A percentile compares a stretch with the other conserved stretches of the same genome.
Conservation (phyloP, 2,113 vertebrate genomes). For the Alosa alosa region DNA sequence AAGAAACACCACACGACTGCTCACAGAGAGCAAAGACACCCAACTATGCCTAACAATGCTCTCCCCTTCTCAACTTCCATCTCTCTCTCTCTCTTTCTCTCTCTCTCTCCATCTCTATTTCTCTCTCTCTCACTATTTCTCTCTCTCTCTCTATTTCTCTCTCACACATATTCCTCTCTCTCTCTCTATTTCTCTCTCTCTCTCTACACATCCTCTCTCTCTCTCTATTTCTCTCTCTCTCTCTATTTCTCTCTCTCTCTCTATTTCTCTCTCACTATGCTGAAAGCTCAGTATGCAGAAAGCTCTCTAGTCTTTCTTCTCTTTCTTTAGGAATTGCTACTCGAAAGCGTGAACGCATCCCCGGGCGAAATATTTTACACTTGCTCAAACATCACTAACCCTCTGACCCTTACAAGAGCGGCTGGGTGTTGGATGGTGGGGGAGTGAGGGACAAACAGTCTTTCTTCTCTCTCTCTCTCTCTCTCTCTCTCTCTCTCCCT, state of each 20-base stretch:
- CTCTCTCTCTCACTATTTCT: not conserved
- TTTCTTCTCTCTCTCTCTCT: not conserved
- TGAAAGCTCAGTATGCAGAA: not conserved
- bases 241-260: not conserved
- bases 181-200: not conserved
- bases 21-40: not conserved
- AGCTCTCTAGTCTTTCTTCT: too few relatives aligned
- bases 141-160: not conserved
- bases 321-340: not conserved
- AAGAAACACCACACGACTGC: not conserved
- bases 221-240: conserved; percentile 7
- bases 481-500: not conserved
- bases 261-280: not conserved
- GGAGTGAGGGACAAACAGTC: not conserved
- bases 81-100: conserved; percentile 16
- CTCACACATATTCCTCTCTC: too few relatives aligned
- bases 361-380: conserved; percentile 5
- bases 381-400: not conserved
- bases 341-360: not conserved
- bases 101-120: not conserved
- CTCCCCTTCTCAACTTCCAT: not conserved
- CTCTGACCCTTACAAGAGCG: not conserved
- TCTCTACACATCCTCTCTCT: too few relatives aligned
- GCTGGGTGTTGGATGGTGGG: conserved; percentile 23
- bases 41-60: not conserved